Evolutionary conservation across 1,140 invertebrate species (phyloP), one percentile per base, ranked within the genome.

Genomic region (Limonius californicus): DNA sequence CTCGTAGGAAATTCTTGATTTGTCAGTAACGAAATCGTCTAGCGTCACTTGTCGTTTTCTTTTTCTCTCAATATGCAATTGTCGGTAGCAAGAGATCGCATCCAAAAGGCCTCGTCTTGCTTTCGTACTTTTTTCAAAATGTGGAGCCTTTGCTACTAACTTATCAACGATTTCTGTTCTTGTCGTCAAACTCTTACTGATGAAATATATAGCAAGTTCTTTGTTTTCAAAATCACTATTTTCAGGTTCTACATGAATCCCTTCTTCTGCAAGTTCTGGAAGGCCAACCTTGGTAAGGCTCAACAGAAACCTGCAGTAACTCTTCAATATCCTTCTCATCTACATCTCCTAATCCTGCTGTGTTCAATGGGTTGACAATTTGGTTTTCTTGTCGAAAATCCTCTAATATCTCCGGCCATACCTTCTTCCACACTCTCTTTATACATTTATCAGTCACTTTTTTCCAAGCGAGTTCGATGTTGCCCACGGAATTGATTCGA

Each of bases 341-440:
- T 35, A 32, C 54, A 56, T 56, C 54, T 16, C 54, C 23, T 56
- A 56, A 27, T 56, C 54, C 54, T 56, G 54, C 54, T 56, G 18
- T 54, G 11, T 54, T 19, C 9, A 54, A n/a, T 54, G 23, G 9
- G 18, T 23, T 21, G n/a, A 23, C 54, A 56, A 56, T 21, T 14
- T 27, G 9, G 21, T 56, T 14, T 30, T 23, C 8, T 30, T 27
- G 27, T 32, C 11, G 27, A 32, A 32, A 32, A 32, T 32, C 27
- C 27, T 32, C 11, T 6, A 11, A 32, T 11, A 32, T n/a, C 16
- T n/a, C n/a, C n/a, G n/a, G n/a, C n/a, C n/a, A n/a, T n/a, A n/a
- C n/a, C n/a, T n/a, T n/a, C n/a, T n/a, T n/a, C n/a, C n/a, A n/a
- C n/a, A n/a, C n/a, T n/a, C n/a, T n/a, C n/a, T n/a, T n/a, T n/a